phyloP scores from a whole-genome alignment of 2,797 vertebrate species.

The Pantherophis vulpinus region DNA sequence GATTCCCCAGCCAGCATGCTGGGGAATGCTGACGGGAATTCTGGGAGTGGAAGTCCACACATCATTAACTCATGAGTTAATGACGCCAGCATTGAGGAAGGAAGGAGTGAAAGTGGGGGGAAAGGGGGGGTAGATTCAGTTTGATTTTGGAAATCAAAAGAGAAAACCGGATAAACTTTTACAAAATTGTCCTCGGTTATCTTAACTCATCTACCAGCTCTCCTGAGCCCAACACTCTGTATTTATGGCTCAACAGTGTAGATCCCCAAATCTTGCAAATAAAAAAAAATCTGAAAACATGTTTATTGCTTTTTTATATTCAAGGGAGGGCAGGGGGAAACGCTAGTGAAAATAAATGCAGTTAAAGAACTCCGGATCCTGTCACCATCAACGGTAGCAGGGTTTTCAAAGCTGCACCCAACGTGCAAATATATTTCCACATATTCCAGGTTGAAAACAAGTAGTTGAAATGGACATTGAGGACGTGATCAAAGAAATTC shows the following conservation, averaged over 20 bases:
- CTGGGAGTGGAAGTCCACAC: neutral
- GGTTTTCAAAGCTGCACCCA: neutral
- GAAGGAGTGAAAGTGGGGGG: too few relatives aligned
- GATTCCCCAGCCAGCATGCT: neutral
- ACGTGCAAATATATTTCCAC: neutral
- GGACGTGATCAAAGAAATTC: neutral
- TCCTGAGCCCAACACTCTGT: conserved; percentile 37
- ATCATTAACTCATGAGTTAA: neutral
- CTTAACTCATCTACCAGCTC: neutral
- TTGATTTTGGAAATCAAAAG: neutral
- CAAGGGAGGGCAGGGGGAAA: conserved; percentile 55
- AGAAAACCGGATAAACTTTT: neutral
- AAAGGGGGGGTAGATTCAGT: neutral
- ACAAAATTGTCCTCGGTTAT: neutral
- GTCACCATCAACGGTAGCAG: neutral
- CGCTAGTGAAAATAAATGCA: conserved; percentile 62
- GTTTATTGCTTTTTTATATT: conserved; percentile 70
- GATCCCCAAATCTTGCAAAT: conserved; percentile 56
- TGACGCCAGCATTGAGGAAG: neutral
- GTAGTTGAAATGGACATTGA: neutral
- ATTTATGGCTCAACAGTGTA: conserved; percentile 22
- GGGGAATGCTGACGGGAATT: neutral
- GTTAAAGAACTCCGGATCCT: neutral
- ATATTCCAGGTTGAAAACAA: neutral
- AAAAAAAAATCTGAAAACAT: conserved; percentile 38